Evolutionary conservation across 2,113 vertebrate genomes (phyloP).

Genomic region (Dicrurus megarhynchus): DNA sequence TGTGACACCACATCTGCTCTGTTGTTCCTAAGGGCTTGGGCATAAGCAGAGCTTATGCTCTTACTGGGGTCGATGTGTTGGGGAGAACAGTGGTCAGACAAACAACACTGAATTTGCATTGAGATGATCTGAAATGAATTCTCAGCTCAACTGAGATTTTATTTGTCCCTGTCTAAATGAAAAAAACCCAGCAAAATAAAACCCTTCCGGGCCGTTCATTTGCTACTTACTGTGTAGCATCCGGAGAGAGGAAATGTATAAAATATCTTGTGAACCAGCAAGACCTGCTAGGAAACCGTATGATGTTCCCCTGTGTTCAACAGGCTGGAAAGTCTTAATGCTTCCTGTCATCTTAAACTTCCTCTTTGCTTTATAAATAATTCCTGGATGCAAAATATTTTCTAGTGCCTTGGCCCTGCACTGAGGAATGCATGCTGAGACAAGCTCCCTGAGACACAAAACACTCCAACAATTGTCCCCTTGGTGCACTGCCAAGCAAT

Average conservation of each 20-base stretch:
- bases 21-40: neutral
- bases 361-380: constrained; percentile 37
- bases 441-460: neutral
- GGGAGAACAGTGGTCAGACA: neutral
- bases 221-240: neutral
- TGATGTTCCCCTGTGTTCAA: neutral
- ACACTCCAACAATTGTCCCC: neutral
- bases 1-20: neutral
- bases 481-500: neutral
- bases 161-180: neutral
- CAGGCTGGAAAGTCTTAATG: constrained; percentile 18
- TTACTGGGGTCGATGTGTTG: neutral
- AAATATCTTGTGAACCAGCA: neutral
- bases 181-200: neutral
- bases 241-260: neutral
- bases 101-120: neutral
- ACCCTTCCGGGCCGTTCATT: neutral
- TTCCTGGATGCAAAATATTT: constrained; percentile 31
- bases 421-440: neutral
- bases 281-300: neutral
- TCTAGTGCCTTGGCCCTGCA: neutral
- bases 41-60: neutral
- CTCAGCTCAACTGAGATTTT: neutral
- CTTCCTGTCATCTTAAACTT: constrained; percentile 44
- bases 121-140: neutral